phyloP scores from a whole-genome alignment of 2,113 vertebrate species.

The Tupaia tana region DNA sequence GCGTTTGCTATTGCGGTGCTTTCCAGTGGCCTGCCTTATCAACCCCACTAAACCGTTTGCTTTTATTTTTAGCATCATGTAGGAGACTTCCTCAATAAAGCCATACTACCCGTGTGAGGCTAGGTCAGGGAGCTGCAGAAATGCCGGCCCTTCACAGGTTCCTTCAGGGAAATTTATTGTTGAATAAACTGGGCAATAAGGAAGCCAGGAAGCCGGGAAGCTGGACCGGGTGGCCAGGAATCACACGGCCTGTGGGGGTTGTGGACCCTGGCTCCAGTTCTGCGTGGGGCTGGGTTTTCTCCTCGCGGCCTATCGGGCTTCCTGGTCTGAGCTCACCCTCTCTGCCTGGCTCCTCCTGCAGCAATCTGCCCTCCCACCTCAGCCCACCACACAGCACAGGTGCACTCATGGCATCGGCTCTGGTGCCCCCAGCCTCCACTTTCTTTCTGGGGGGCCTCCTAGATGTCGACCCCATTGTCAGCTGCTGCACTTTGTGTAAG shows the following conservation, averaged over 20 bases:
- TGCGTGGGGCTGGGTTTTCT: too few species aligned
- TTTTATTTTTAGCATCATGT: background rate
- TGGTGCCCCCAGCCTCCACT: fast-evolving
- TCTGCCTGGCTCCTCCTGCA: background rate
- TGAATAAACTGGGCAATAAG: background rate
- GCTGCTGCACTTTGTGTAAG: background rate
- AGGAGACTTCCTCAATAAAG: conserved; percentile 53
- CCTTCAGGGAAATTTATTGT: background rate
- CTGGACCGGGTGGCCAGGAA: background rate
- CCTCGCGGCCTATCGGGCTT: too few species aligned
- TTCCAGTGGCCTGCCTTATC: background rate
- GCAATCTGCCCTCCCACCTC: background rate
- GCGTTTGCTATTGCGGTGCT: background rate
- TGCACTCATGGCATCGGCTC: background rate
- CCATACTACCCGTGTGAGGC: background rate
- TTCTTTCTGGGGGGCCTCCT: background rate
- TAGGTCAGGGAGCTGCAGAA: background rate
- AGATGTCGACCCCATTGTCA: background rate
- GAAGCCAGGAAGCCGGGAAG: conserved; percentile 1
- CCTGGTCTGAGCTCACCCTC: background rate
- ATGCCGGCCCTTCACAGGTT: background rate
- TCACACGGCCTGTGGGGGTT: too few species aligned
- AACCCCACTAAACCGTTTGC: background rate
- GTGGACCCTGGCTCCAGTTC: fast-evolving
- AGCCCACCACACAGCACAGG: background rate